phyloP scores from a whole-genome alignment of 2,888 invertebrate genomes.

The Brassicogethes aeneus region DNA sequence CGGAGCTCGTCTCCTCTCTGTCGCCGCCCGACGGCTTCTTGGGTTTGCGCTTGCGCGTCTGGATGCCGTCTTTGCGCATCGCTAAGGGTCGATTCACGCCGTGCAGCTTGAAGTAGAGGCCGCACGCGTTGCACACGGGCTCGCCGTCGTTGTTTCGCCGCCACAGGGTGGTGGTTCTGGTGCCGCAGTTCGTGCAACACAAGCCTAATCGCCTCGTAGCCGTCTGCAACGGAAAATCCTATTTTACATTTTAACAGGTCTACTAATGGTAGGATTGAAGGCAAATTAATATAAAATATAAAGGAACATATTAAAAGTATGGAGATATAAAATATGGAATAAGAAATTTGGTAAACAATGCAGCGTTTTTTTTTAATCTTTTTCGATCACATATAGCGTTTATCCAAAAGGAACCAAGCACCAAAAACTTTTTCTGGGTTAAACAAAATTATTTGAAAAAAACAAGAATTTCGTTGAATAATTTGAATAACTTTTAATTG shows the following conservation, averaged over 20 bases:
- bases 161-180: constrained; percentile 97
- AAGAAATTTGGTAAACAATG: too few relatives aligned
- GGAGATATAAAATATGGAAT: too few relatives aligned
- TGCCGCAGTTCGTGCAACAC: constrained; percentile 94
- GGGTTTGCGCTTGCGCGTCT: constrained; percentile 90
- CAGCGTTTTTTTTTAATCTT: too few relatives aligned
- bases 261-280: too few relatives aligned
- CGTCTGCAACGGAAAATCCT: constrained; percentile 52
- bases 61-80: constrained; percentile 95
- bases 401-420: too few relatives aligned
- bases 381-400: too few relatives aligned
- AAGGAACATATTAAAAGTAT: too few relatives aligned
- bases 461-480: too few relatives aligned
- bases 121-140: constrained; percentile 98
- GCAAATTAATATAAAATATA: too few relatives aligned
- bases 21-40: constrained; percentile 59
- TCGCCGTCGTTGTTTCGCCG: constrained; percentile 96
- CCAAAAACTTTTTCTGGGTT: too few relatives aligned
- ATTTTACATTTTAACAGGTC: constrained; percentile 4
- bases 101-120: constrained; percentile 92
- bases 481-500: too few relatives aligned
- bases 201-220: constrained; percentile 82
- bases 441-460: too few relatives aligned
- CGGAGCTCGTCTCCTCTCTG: constrained; percentile 31
- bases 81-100: constrained; percentile 86